phyloP scores from a whole-genome alignment of 2,888 invertebrate species.

The Xanthorhoe spadicearia region DNA sequence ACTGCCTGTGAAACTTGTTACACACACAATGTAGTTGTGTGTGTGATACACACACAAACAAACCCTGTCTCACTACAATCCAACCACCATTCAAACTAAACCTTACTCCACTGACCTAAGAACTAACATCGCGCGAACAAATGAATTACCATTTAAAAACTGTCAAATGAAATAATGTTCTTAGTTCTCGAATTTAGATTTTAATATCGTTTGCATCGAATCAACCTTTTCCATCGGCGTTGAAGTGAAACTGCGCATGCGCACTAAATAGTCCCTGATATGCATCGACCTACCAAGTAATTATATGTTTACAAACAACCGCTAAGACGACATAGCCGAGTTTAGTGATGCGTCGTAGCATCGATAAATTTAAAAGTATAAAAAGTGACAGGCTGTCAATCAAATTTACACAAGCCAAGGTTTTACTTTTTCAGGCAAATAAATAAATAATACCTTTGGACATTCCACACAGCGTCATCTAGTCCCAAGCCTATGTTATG shows the following conservation, averaged over 20 bases:
- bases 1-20: constrained; percentile 73
- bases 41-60: constrained; percentile 31
- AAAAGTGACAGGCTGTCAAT: constrained; percentile 21
- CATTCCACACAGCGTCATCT: too few species aligned
- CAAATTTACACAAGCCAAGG: constrained; percentile 1
- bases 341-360: constrained; percentile 54
- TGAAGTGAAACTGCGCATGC: constrained; percentile 32
- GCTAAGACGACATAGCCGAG: constrained; percentile 53
- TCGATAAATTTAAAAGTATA: constrained; percentile 22
- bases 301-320: constrained; percentile 83
- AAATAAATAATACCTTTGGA: too few species aligned
- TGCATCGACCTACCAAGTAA: constrained; percentile 83
- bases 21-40: constrained; percentile 48
- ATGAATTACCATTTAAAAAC: background rate
- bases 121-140: background rate
- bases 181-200: background rate
- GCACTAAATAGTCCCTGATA: constrained; percentile 66
- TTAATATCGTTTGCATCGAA: constrained; percentile 6
- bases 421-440: constrained; percentile 4
- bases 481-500: too few species aligned
- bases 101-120: background rate
- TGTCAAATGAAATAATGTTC: background rate
- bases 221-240: constrained; percentile 5
- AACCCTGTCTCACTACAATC: constrained; percentile 27
- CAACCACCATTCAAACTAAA: constrained; percentile 17